Conservation (phyloP, 2,113 vertebrate species). For the Scomber colias region DNA sequence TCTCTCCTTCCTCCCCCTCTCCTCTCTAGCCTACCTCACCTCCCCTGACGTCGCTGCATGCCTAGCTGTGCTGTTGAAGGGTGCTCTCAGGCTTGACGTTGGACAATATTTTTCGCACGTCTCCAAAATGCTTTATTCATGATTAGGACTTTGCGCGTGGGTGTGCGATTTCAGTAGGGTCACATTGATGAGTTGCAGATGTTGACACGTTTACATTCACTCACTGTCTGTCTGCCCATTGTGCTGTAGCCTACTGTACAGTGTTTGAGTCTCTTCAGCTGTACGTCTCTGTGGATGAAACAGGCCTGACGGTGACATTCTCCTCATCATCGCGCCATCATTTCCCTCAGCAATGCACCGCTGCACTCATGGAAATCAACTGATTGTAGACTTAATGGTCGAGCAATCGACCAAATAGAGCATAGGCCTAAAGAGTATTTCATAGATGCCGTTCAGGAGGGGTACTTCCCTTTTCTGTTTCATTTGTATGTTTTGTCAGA, state of each 20-base stretch:
- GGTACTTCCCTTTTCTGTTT: not conserved
- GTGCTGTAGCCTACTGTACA: slow-evolving; percentile 12
- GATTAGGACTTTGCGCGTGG: slow-evolving; percentile 41
- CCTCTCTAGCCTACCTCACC: slow-evolving; percentile 12
- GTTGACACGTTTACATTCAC: slow-evolving; percentile 86
- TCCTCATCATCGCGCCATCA: slow-evolving; percentile 21
- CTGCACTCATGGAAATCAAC: not conserved
- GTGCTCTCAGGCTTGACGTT: slow-evolving; percentile 4
- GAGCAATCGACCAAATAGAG: not conserved
- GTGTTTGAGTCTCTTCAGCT: slow-evolving; percentile 37
- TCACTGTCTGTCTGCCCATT: slow-evolving; percentile 41
- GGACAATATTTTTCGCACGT: not conserved
- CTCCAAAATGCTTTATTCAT: slow-evolving; percentile 15
- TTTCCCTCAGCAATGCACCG: slow-evolving; percentile 20
- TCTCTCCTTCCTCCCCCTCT: not conserved
- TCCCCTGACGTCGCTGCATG: slow-evolving; percentile 31
- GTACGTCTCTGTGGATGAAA: slow-evolving; percentile 20
- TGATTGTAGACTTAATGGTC: not conserved
- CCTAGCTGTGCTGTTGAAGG: slow-evolving; percentile 13
- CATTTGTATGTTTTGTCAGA: not conserved
- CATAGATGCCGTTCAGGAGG: not conserved
- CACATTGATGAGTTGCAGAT: slow-evolving; percentile 84
- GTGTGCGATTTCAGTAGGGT: slow-evolving; percentile 42
- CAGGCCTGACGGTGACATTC: slow-evolving; percentile 49
- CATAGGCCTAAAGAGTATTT: not conserved